Base-by-base conservation (phyloP, 2,113 vertebrate genomes). In the cat (Felis catus) region DNA sequence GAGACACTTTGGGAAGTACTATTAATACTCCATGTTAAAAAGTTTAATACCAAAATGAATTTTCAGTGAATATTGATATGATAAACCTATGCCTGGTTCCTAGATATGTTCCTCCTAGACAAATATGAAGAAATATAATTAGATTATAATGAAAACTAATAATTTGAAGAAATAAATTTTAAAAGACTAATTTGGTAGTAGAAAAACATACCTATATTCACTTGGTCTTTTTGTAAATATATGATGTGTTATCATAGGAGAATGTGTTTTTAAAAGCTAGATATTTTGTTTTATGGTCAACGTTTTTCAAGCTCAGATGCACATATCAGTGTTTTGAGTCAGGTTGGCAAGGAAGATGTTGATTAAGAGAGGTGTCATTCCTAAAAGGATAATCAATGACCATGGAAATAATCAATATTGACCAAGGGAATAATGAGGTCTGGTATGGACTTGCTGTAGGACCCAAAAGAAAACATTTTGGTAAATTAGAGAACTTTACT, bases 91-190 rank as follows among this genome's bases (percentile, higher is more conserved):
- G 18, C 13, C 66, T 79, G 16, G 3, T 83, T 80, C n/a, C 70
- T 84, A n/a, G 53, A 55, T 55, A 55, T 18, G 21, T 23, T 23
- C 21, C 58, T 23, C 58, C 58, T 19, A 90, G 21, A 86, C 23
- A 92, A 91, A 84, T 5, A 8, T 78, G 76, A 97, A 87, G 39
- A 63, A 96, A 84, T 79, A 73, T 3, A 39, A 83, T 70, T 21
- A 39, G 6, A 66, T 25, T 53, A 78, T 0, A 39, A 51, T 45
- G 33, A 7, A 73, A 84, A 95, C 39, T 45, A 55, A 79, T 82
- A 31, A 85, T 45, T 83, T 78, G 6, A 88, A 51, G 4, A 80
- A 95, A 74, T 27, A 61, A 68, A 36, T 53, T 39, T 45, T 51
- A 41, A 90, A 80, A 74, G 29, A 90, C 25, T 63, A 51, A 53